Percentiles rank a stretch among this genome's conserved stretches.
Conservation (phyloP, 2,888 invertebrate genomes). For the Macroteleia sp. region DNA sequence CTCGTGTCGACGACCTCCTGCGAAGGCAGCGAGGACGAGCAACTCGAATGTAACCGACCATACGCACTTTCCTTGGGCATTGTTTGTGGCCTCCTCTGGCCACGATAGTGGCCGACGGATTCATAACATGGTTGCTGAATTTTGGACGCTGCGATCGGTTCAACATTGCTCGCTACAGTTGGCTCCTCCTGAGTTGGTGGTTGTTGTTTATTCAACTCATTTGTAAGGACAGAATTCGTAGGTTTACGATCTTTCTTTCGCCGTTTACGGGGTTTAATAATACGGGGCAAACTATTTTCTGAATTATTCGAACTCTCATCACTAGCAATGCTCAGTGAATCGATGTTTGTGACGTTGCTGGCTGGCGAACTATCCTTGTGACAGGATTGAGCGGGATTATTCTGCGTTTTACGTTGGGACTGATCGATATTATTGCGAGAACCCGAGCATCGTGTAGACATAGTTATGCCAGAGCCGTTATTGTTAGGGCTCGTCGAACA, state of each 20-base stretch:
- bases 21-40: constrained; percentile 69
- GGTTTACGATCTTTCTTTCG: constrained; percentile 95
- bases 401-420: constrained; percentile 65
- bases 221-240: constrained; percentile 80
- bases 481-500: constrained; percentile 55
- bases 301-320: constrained; percentile 89
- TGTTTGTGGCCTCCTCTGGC: constrained; percentile 73
- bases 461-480: constrained; percentile 70
- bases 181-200: constrained; percentile 69
- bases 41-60: constrained; percentile 62
- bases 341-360: constrained; percentile 86
- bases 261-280: constrained; percentile 94
- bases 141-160: constrained; percentile 52
- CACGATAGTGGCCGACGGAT: constrained; percentile 72
- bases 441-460: constrained; percentile 13
- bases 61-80: constrained; percentile 72
- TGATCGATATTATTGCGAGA: constrained; percentile 35
- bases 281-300: constrained; percentile 92
- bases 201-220: constrained; percentile 73
- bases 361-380: constrained; percentile 73
- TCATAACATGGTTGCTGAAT: constrained; percentile 83
- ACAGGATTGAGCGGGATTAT: constrained; percentile 13
- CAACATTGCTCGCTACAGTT: not conserved
- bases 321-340: constrained; percentile 90
- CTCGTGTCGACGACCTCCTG: constrained; percentile 85